These are phyloP conservation scores for Ophonus ardosiacus DNA, from an alignment of 2,888 invertebrate species.

Conservation along the genomic window DNA sequence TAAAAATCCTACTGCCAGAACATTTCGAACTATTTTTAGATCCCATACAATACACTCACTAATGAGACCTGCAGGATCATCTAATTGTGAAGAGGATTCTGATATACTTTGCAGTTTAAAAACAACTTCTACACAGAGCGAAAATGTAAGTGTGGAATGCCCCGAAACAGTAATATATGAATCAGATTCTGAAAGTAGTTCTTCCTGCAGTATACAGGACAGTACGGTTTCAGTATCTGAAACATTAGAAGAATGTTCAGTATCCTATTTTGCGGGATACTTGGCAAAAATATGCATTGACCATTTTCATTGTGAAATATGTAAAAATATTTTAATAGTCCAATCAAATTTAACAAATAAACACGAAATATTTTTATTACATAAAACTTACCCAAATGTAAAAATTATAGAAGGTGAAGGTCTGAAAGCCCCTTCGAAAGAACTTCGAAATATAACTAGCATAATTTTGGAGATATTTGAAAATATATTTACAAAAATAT, in stretches of 20 bases:
- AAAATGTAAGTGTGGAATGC: not conserved
- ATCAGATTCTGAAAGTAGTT: too few species aligned
- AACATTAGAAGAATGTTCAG: slow-evolving; percentile 65
- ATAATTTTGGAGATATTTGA: not conserved
- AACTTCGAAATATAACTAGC: not conserved
- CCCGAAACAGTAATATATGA: too few species aligned
- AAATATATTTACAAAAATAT: not conserved
- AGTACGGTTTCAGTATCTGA: slow-evolving; percentile 4
- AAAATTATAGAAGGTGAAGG: slow-evolving; percentile 8
- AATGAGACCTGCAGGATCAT: slow-evolving; percentile 26
- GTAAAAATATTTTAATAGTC: slow-evolving; percentile 20
- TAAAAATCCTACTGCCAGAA: slow-evolving; percentile 65
- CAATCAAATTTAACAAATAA: slow-evolving; percentile 63
- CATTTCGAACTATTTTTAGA: slow-evolving; percentile 64
- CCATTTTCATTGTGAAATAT: slow-evolving; percentile 65
- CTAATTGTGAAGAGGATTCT: slow-evolving; percentile 47
- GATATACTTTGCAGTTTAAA: slow-evolving; percentile 7
- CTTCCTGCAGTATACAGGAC: not conserved
- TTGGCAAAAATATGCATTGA: slow-evolving; percentile 65
- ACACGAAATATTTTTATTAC: slow-evolving; percentile 66
- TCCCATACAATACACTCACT: slow-evolving; percentile 63
- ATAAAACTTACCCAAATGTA: slow-evolving; percentile 65
- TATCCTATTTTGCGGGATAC: slow-evolving; percentile 67
- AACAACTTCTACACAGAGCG: not conserved
- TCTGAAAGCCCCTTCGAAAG: not conserved